Evolutionary conservation across 1,140 invertebrate genomes (phyloP), one percentile per base, ranked within the genome.

Genomic region (Venustaconcha ellipsiformis): DNA sequence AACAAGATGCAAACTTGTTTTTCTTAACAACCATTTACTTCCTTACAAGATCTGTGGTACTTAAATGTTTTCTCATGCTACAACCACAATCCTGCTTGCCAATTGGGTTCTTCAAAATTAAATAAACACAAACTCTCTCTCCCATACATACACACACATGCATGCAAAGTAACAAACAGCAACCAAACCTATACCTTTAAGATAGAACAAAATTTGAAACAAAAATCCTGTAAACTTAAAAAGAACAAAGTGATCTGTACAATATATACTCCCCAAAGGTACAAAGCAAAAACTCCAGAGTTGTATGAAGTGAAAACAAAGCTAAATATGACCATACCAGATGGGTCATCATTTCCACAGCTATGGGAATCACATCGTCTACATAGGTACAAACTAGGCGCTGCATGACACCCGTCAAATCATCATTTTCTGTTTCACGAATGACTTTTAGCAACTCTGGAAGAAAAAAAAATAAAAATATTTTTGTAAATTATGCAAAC

Each of bases 361-460:
- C 97, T 86, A 99, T 96, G 0, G 97, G 96, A 78, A 94, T 93
- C 18, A 99, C 90, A 86, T 99, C 96, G 78, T 96, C 94, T 1
- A 94, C 94, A 89, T 96, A 99, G 37, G 94, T 94, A 86, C 95
- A 97, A 60, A 99, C 96, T 77, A 99, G 93, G 89, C 97, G 97
- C 87, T 99, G 98, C 91, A 99, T 94, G 0, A 99, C 97, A 84
- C 93, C 95, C 0, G 97, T 97, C 66, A 99, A 92, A 90, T 99
- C 97, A 87, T 99, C 98, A 89, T 98, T 99, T 91, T 99, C 97
- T 14, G 97, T 99, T 90, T 97, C 94, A n/a, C 96, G 92, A 60
- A 99, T 96, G 30, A 99, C 94, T 72, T 94, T 94, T 13, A 99
- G 89, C 65, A 99, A 90, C 90, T 99, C 96, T 88, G 79, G 5